phyloP scores from a whole-genome alignment of 1,140 invertebrate genomes.

The Drosophila nigromelanica region DNA sequence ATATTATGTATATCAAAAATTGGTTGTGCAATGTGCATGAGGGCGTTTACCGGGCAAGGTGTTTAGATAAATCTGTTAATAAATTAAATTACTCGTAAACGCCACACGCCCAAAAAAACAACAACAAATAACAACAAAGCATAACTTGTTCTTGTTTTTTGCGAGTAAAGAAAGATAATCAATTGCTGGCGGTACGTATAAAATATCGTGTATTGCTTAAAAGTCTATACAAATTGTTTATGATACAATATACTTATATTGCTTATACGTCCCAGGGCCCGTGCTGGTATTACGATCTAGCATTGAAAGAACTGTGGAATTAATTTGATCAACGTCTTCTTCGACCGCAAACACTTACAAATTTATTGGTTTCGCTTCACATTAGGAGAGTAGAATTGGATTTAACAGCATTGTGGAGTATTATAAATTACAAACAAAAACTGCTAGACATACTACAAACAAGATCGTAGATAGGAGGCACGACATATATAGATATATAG shows the following conservation, averaged over 20 bases:
- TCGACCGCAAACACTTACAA: slow-evolving; percentile 59
- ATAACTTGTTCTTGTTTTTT: slow-evolving; percentile 31
- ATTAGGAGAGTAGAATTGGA: slow-evolving; percentile 34
- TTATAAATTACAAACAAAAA: slow-evolving; percentile 66
- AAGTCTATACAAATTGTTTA: slow-evolving; percentile 40
- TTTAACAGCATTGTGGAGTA: slow-evolving; percentile 51
- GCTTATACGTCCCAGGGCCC: slow-evolving; percentile 66
- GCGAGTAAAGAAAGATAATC: slow-evolving; percentile 14
- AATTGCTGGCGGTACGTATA: slow-evolving; percentile 29
- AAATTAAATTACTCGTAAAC: slow-evolving; percentile 63
- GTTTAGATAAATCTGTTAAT: slow-evolving; percentile 70
- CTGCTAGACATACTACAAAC: slow-evolving; percentile 11
- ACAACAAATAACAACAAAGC: slow-evolving; percentile 38
- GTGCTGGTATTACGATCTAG: slow-evolving; percentile 17
- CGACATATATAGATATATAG: slow-evolving; percentile 27
- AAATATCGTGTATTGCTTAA: slow-evolving; percentile 59
- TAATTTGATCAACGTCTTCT: slow-evolving; percentile 53
- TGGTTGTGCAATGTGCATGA: slow-evolving; percentile 62
- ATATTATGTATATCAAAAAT: slow-evolving; percentile 43
- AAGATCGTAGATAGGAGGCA: slow-evolving; percentile 64
- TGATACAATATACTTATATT: slow-evolving; percentile 44
- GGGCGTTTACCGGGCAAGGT: slow-evolving; percentile 66
- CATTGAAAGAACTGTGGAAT: slow-evolving; percentile 31
- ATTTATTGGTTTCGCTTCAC: slow-evolving; percentile 68
- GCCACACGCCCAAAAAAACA: slow-evolving; percentile 37